Evolutionary conservation across 2,888 invertebrate genomes (phyloP).

Genomic region (Bunonema sp.): DNA sequence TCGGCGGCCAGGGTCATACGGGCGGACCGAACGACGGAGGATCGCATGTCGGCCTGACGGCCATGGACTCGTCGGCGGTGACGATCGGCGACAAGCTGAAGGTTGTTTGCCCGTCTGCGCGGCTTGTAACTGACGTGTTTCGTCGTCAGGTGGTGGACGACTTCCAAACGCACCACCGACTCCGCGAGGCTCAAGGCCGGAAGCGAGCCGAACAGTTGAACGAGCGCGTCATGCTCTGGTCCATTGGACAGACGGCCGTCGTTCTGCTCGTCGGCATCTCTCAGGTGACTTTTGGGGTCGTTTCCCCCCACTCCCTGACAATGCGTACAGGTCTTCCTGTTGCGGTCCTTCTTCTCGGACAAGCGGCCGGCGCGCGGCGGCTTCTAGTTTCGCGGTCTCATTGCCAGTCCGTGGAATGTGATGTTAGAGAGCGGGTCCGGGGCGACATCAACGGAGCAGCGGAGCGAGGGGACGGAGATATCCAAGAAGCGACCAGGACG

Average conservation of each 20-base stretch:
- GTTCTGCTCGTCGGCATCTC: slow-evolving; percentile 71
- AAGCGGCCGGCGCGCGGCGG: too few species aligned
- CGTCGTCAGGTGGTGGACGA: slow-evolving; percentile 73
- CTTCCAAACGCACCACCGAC: slow-evolving; percentile 85
- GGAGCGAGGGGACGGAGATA: too few species aligned
- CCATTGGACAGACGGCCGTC: slow-evolving; percentile 68
- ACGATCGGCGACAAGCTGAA: slow-evolving; percentile 33
- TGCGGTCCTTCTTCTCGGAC: slow-evolving; percentile 42
- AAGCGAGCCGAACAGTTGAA: slow-evolving; percentile 90
- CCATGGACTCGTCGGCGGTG: slow-evolving; percentile 7
- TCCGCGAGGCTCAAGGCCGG: slow-evolving; percentile 81
- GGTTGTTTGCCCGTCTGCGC: too few species aligned
- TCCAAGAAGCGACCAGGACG: too few species aligned
- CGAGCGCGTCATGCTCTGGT: slow-evolving; percentile 82
- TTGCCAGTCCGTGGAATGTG: too few species aligned
- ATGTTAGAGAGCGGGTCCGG: too few species aligned
- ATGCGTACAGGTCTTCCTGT: slow-evolving; percentile 13
- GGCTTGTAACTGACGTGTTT: too few species aligned
- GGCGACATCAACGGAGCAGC: too few species aligned
- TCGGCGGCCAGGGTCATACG: slow-evolving; percentile 3
- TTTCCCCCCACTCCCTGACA: neutral
- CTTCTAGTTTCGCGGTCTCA: too few species aligned
- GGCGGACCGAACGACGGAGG: too few species aligned
- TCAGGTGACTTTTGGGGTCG: slow-evolving; percentile 59
- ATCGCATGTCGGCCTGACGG: neutral